Percentiles rank a stretch among this genome's conserved stretches.
Evolutionary conservation across 2,888 invertebrate genomes (phyloP).

Genomic region (Sminthurides aquaticus): DNA sequence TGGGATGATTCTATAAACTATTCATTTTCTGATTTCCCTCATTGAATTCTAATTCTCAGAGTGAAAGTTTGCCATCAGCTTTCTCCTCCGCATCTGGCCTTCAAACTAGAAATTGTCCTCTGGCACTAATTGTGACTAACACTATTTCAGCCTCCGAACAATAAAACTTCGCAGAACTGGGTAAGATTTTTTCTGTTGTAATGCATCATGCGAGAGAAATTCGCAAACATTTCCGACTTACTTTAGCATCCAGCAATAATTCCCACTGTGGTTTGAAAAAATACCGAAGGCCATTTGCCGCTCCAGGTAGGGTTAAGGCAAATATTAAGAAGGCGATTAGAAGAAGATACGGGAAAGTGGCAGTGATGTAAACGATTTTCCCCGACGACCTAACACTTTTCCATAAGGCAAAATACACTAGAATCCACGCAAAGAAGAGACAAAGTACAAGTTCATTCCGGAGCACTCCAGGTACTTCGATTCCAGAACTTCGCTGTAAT

Average conservation of each 20-base stretch:
- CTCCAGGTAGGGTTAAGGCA: conserved; percentile 83
- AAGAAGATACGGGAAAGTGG: conserved; percentile 81
- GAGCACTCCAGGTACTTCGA: conserved; percentile 23
- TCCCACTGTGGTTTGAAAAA: conserved; percentile 84
- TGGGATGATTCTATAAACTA: no score
- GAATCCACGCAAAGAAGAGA: conserved; percentile 81
- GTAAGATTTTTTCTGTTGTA: no score
- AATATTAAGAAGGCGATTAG: conserved; percentile 78
- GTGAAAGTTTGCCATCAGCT: no score
- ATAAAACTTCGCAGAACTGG: no score
- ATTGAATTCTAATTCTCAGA: no score
- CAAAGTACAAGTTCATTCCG: conserved; percentile 49
- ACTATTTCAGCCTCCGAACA: no score
- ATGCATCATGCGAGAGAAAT: no score
- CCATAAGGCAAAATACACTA: conserved; percentile 93
- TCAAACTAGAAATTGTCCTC: no score
- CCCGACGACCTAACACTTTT: conserved; percentile 93
- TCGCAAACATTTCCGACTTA: no score
- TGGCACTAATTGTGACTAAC: no score
- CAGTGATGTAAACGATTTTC: conserved; percentile 81
- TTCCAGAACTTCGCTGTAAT: conserved; percentile 24
- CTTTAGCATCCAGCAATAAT: conserved; percentile 71
- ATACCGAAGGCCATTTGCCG: conserved; percentile 72
- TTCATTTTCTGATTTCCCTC: no score
- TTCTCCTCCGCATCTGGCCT: no score